Evolutionary conservation across 2,888 invertebrate genomes (phyloP), one percentile per base, ranked within the genome.

Genomic region (Magallana nippona): DNA sequence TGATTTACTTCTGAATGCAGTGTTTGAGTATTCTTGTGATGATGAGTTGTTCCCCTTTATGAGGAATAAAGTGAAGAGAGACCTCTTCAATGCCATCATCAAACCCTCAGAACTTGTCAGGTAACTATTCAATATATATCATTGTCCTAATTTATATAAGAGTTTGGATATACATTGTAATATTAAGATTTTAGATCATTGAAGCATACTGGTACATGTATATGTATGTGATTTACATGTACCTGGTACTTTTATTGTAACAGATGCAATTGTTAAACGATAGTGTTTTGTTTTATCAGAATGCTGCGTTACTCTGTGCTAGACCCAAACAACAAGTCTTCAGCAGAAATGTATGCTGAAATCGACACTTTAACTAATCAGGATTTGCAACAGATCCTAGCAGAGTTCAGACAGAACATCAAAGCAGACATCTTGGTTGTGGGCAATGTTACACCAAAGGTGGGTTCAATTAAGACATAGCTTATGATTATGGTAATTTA

Each of bases 351-450:
- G 92, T 96, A 96, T 87, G 94, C 94, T 55, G 95, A 96, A 2
- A 88, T 96, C 27, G 89, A 92, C 32, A 88, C 91, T 17, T 82
- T 94, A 15, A 91, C 90, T 1, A 88, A 86, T 58, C 86, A 95
- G 0, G 96, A 96, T 83, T 95, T 98, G 85, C 93, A 95, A 83
- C 92, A 95, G 0, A 97, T 97, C 93, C 95, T 95, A 1, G 92
- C 95, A 0, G 92, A 95, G 1, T 95, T 96, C 85, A 95, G 96
- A 2, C 94, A 95, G 60, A 95, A 95, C 82, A 92, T 97, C 84
- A 97, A 96, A 91, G 94, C 97, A 55, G 96, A 97, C 95, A 95
- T 96, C 8, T 94, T 98, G 78, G 95, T 97, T 81, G 97, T 97
- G 94, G 98, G 98, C 15, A 98, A 98, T 94, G 94, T 97, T 27